Base-by-base conservation (phyloP, 2,888 invertebrate genomes). In the Torymus aiolomorphi region DNA sequence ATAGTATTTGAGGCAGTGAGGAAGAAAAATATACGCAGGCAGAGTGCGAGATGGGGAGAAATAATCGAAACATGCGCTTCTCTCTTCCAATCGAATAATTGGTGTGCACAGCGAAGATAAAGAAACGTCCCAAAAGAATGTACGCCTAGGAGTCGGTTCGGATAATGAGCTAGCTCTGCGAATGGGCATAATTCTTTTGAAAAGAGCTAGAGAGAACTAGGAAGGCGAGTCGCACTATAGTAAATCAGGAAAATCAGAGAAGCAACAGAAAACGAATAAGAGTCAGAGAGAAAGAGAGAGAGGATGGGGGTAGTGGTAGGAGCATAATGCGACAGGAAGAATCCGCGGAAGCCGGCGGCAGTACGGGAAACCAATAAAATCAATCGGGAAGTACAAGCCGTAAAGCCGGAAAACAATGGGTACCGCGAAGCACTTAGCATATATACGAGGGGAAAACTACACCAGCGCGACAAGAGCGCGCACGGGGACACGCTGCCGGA, bases 401-500 rank as follows among this genome's bases (percentile, higher is more conserved):
- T 16, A n/a, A 52, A 12, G 71, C 59, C 66, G 76, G 80, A 78
- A 84, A 86, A 86, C 87, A 86, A 86, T 86, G 84, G 85, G 85
- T 85, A 84, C 72, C 81, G 82, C 83, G 83, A 83, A 86, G 80
- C 83, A 86, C 86, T 88, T 88, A 88, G 88, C 88, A 88, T 88
- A 88, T 88, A 88, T 88, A 88, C 87, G 88, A 88, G 88, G 84
- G 85, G 84, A 86, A 87, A 87, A 80, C 76, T 62, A 31, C 52
- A 13, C 13, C 71, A 51, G 51, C 82, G 79, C 77, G 80, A 76
- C 80, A 78, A 51, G 61, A 57, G 1, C 11, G 61, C 61, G 61
- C 24, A 20, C 70, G 70, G 24, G 54, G 16, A 13, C 54, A 67
- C 67, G 52, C 24, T 20, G 14, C 5, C 24, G 70, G 31, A 57